Evolutionary conservation across 1,140 invertebrate genomes (phyloP).

Genomic region (Physella acuta): DNA sequence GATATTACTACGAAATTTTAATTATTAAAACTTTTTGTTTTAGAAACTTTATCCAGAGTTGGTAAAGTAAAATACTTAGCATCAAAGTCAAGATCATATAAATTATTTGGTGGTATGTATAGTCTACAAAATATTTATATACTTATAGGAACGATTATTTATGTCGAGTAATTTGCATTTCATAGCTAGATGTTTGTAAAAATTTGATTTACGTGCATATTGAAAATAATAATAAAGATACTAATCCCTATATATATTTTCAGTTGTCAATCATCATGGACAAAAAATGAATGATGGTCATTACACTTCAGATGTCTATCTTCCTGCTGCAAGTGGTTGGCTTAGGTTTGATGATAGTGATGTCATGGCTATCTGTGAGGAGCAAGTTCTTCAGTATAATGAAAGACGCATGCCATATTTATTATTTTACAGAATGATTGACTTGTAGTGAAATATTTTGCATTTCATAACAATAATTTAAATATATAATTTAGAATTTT

Average conservation of each 20-base stretch:
- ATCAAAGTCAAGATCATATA: slow-evolving; percentile 18
- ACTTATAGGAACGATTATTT: too few species aligned
- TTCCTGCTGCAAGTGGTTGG: slow-evolving; percentile 23
- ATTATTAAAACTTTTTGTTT: background rate
- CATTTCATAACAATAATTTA: too few species aligned
- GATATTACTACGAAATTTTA: background rate
- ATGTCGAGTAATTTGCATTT: background rate
- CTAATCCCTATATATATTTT: background rate
- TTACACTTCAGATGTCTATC: slow-evolving; percentile 21
- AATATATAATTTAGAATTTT: too few species aligned
- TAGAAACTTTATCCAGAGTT: slow-evolving; percentile 17
- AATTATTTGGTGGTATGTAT: slow-evolving; percentile 23
- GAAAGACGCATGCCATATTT: slow-evolving; percentile 23
- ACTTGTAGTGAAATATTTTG: too few species aligned
- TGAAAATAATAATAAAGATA: background rate
- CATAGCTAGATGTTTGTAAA: background rate
- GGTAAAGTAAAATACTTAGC: slow-evolving; percentile 10
- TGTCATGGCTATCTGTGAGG: slow-evolving; percentile 7
- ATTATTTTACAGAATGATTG: slow-evolving; percentile 23
- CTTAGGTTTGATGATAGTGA: slow-evolving; percentile 24
- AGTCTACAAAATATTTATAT: too few species aligned
- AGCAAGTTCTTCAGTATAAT: slow-evolving; percentile 16
- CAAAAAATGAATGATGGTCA: slow-evolving; percentile 23
- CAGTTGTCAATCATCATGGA: slow-evolving; percentile 26
- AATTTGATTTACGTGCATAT: background rate